phyloP scores from a whole-genome alignment of 2,113 vertebrate genomes.

The Myodes glareolus region DNA sequence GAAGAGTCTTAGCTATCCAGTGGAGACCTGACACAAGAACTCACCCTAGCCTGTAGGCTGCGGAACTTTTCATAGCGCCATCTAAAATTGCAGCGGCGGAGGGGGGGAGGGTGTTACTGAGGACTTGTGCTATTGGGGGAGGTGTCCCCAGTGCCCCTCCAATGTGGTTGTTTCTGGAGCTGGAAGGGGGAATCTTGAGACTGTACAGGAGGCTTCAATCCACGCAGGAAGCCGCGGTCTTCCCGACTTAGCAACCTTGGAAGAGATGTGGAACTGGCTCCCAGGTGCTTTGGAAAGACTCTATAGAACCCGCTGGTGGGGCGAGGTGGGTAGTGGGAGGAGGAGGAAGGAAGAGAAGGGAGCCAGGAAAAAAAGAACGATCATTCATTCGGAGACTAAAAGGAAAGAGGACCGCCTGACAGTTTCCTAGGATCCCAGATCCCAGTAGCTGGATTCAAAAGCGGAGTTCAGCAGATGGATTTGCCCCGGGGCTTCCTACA shows the following conservation, averaged over 20 bases:
- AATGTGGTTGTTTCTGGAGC: background rate
- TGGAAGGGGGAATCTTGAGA: background rate
- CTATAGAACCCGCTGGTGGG: background rate
- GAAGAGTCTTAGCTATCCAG: background rate
- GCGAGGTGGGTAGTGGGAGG: background rate
- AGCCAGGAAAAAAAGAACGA: background rate
- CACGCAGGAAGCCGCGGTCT: background rate
- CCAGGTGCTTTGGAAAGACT: background rate
- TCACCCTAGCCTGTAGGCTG: background rate
- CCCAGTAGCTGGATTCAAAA: fast-evolving
- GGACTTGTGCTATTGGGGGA: background rate
- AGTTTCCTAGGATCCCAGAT: fast-evolving
- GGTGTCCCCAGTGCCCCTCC: background rate
- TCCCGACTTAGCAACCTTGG: background rate
- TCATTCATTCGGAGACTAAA: background rate
- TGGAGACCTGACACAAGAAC: background rate
- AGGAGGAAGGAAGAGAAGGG: background rate
- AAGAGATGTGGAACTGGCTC: background rate
- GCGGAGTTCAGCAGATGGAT: background rate
- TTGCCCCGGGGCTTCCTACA: background rate
- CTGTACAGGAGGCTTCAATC: background rate
- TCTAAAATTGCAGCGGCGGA: background rate
- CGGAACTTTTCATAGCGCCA: background rate
- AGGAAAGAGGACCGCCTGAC: fast-evolving
- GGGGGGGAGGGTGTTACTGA: fast-evolving